These are phyloP conservation scores for Eupithecia tripunctaria DNA, from an alignment of 2,888 invertebrate genomes.

Conservation along the genomic window DNA sequence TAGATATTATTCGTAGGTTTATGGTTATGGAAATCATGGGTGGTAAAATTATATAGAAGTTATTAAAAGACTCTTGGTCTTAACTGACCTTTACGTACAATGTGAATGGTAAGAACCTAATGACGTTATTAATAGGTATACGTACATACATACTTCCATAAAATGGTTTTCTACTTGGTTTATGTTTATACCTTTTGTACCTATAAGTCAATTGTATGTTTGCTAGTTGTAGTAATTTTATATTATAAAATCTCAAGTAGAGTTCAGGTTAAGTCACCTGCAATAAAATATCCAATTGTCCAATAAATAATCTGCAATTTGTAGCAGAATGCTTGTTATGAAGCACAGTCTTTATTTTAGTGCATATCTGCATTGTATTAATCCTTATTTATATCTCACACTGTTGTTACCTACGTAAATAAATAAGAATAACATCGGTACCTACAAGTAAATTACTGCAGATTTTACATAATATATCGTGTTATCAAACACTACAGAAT, in stretches of 20 bases:
- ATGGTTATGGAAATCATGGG: not conserved
- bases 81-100: not conserved
- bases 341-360: not conserved
- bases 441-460: not conserved
- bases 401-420: not conserved
- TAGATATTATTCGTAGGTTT: not conserved
- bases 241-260: not conserved
- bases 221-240: not conserved
- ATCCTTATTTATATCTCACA: not conserved
- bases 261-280: constrained; percentile 1
- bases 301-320: not conserved
- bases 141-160: not conserved
- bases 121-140: not conserved
- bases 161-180: not conserved
- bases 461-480: not conserved
- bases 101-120: not conserved
- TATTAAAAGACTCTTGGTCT: not conserved
- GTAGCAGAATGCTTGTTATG: not conserved
- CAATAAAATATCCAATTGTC: not conserved
- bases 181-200: not conserved
- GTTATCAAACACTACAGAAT: not conserved
- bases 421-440: not conserved
- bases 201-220: not conserved
- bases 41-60: not conserved
- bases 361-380: not conserved